Conservation (phyloP, 2,888 invertebrate species). For the Agrotis puta region DNA sequence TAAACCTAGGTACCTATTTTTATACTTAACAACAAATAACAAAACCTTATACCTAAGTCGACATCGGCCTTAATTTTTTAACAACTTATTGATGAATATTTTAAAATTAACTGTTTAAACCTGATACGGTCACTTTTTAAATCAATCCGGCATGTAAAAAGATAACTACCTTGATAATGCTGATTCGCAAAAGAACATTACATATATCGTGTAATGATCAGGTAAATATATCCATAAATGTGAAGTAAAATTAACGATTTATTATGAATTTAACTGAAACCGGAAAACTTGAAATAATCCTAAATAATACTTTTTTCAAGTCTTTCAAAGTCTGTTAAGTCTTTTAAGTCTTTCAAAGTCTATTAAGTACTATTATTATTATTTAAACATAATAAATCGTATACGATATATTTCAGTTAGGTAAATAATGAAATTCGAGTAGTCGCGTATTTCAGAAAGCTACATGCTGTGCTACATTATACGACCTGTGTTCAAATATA, state of each 20-base stretch:
- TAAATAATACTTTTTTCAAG: neutral
- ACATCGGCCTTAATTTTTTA: neutral
- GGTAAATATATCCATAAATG: neutral
- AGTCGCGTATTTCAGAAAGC: neutral
- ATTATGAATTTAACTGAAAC: neutral
- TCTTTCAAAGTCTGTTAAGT: too few species aligned
- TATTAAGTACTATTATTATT: too few species aligned
- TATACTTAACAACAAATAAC: neutral
- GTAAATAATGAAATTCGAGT: neutral
- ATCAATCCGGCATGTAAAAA: too few species aligned
- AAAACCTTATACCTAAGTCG: neutral
- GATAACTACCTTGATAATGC: neutral
- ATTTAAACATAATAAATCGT: neutral
- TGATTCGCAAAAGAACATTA: neutral
- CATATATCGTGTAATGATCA: neutral
- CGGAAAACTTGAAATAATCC: slow-evolving; percentile 1
- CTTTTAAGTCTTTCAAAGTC: too few species aligned
- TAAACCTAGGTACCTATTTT: neutral
- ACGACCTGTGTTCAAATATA: neutral
- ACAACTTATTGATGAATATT: neutral
- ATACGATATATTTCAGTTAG: neutral
- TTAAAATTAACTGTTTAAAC: neutral
- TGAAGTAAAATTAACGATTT: neutral
- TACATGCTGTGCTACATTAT: neutral
- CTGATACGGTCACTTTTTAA: neutral